These are phyloP conservation scores for Sitobion miscanthi DNA, from an alignment of 1,140 invertebrate species.

Conservation along the genomic window DNA sequence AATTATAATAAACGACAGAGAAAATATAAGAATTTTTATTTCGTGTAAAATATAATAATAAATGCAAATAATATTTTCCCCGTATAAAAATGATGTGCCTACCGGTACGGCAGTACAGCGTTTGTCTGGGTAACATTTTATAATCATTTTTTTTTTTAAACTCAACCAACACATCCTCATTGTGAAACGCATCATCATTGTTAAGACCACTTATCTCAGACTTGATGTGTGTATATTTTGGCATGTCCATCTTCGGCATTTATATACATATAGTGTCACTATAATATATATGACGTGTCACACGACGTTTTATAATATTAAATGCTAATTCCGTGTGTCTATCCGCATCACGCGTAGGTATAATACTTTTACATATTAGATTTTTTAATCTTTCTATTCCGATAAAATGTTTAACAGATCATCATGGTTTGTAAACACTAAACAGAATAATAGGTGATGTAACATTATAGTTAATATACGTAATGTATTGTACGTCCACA, in stretches of 20 bases:
- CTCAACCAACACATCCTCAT: constrained; percentile 3
- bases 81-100: not conserved
- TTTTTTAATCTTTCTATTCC: not conserved
- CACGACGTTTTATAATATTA: not conserved
- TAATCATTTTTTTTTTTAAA: not conserved
- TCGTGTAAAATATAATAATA: not conserved
- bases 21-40: not conserved
- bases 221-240: not conserved
- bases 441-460: not conserved
- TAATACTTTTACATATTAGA: not conserved
- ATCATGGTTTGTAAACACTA: not conserved
- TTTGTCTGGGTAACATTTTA: not conserved
- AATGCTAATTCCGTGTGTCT: not conserved
- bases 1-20: not conserved
- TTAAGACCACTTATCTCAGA: constrained; percentile 20
- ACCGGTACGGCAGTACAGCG: not conserved
- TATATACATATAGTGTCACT: not conserved
- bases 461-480: not conserved
- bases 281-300: not conserved
- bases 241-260: not conserved
- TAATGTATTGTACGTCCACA: not conserved
- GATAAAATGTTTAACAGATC: not conserved
- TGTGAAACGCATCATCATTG: not conserved
- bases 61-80: not conserved
- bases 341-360: not conserved